A percentile compares a stretch with the other conserved stretches of the same genome.
Conservation (phyloP, 2,888 invertebrate species). For the Sinohyriopsis cumingii region DNA sequence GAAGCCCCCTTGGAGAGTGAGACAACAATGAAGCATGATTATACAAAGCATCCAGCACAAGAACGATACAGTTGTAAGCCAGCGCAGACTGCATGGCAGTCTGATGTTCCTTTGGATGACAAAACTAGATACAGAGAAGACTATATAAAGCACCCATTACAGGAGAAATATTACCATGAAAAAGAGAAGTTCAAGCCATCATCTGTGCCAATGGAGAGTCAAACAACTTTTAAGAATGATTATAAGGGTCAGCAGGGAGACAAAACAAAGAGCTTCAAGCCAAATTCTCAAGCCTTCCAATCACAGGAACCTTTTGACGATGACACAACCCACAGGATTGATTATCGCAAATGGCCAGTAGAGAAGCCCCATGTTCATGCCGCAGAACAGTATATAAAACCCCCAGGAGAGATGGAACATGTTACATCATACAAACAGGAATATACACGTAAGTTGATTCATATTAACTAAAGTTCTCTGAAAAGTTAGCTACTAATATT, state of each 20-base stretch:
- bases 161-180: constrained; percentile 49
- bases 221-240: constrained; percentile 65
- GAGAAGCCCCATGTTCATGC: constrained; percentile 58
- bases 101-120: constrained; percentile 67
- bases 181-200: constrained; percentile 59
- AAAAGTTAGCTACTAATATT: too few relatives aligned
- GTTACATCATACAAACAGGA: constrained; percentile 68
- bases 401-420: constrained; percentile 65
- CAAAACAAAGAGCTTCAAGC: constrained; percentile 64
- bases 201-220: constrained; percentile 64
- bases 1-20: constrained; percentile 65
- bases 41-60: constrained; percentile 51
- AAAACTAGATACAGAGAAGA: constrained; percentile 67
- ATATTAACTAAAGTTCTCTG: too few relatives aligned
- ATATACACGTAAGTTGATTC: constrained; percentile 58
- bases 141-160: constrained; percentile 67
- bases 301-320: constrained; percentile 65
- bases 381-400: constrained; percentile 62
- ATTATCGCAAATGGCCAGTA: constrained; percentile 63
- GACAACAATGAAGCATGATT: constrained; percentile 68
- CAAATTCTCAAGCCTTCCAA: constrained; percentile 61
- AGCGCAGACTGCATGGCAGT: constrained; percentile 52
- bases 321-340: constrained; percentile 57
- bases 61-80: constrained; percentile 66
- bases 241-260: constrained; percentile 53